Conservation (phyloP, 2,113 vertebrate species). For the Ochotona princeps region DNA sequence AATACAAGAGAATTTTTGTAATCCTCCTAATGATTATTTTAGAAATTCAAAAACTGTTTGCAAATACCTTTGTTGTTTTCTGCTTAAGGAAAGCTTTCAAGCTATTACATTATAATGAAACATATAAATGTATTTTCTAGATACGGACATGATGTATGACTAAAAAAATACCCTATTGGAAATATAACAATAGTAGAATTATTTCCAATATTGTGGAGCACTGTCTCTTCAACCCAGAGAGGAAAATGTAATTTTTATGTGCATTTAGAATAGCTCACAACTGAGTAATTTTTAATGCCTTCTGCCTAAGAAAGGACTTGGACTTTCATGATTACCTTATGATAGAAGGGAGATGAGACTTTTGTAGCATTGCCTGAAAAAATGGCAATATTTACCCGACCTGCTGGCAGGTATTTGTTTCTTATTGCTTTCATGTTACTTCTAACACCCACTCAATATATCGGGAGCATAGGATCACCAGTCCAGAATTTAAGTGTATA, state of each 20-base stretch:
- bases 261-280: neutral
- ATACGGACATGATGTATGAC: neutral
- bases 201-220: neutral
- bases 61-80: neutral
- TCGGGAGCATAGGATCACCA: neutral
- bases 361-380: too few relatives aligned
- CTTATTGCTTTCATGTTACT: conserved; percentile 16
- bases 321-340: neutral
- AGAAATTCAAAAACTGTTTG: neutral
- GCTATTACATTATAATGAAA: neutral
- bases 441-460: neutral
- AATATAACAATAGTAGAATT: neutral
- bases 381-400: neutral
- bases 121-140: neutral
- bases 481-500: neutral
- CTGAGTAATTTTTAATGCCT: neutral
- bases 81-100: conserved; percentile 15
- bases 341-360: neutral
- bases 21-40: neutral
- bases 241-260: neutral
- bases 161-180: conserved; percentile 1
- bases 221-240: neutral
- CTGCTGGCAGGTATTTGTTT: neutral
- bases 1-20: neutral
- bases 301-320: neutral